Evolutionary conservation across 2,797 vertebrate species (phyloP).

Genomic region (Emys orbicularis): DNA sequence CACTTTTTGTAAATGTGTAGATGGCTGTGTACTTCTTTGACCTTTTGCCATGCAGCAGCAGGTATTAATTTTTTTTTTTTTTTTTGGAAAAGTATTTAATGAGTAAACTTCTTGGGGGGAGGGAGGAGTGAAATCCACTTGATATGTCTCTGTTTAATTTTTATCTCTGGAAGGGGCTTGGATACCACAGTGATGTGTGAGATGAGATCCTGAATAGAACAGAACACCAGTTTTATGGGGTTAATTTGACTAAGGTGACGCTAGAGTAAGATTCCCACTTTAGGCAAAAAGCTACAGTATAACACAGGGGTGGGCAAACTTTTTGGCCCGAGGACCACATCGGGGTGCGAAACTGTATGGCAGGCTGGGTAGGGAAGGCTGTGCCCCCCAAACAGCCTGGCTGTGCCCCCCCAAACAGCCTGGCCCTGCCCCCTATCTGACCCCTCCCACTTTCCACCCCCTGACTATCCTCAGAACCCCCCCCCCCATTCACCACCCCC

Average conservation of each 20-base stretch:
- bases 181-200: neutral
- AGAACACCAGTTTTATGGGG: neutral
- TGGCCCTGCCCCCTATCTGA: too few relatives aligned
- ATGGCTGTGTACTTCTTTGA: neutral
- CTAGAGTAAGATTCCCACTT: neutral
- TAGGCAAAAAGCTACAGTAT: neutral
- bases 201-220: neutral
- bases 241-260: neutral
- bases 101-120: neutral
- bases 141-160: neutral
- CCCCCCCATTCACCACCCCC: too few relatives aligned
- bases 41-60: neutral
- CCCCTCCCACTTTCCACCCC: too few relatives aligned
- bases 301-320: too few relatives aligned
- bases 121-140: accelerated
- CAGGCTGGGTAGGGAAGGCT: too few relatives aligned
- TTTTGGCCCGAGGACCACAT: too few relatives aligned
- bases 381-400: too few relatives aligned
- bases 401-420: too few relatives aligned
- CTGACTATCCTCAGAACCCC: too few relatives aligned
- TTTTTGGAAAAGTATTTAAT: neutral
- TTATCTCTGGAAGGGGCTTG: neutral
- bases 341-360: too few relatives aligned
- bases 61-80: neutral
- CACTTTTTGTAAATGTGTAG: neutral